phyloP scores from a whole-genome alignment of 2,797 vertebrate species.

The Bryconaethiops microstoma region DNA sequence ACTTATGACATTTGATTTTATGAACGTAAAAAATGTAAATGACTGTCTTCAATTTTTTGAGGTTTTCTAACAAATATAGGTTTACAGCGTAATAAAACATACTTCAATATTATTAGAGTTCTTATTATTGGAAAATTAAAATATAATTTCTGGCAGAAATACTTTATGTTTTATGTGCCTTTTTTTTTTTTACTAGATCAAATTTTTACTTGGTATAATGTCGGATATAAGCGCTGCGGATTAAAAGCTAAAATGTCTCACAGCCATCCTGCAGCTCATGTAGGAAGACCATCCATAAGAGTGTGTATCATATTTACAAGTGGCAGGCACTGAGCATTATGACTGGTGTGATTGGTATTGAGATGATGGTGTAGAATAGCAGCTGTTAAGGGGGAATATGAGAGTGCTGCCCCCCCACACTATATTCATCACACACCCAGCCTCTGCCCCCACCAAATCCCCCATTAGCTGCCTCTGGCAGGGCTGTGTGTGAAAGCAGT shows the following conservation, averaged over 20 bases:
- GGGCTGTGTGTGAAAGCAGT: slow-evolving; percentile 24
- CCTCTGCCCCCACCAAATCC: slow-evolving; percentile 36
- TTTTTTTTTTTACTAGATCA: background rate
- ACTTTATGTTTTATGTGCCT: no score
- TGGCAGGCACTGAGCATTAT: background rate
- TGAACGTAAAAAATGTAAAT: no score
- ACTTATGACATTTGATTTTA: no score
- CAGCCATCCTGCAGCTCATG: background rate
- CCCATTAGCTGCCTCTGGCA: slow-evolving; percentile 29
- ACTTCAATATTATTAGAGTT: no score
- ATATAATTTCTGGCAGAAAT: no score
- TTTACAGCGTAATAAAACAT: no score
- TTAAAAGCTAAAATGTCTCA: background rate
- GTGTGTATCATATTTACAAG: slow-evolving; percentile 1
- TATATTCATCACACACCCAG: slow-evolving; percentile 16
- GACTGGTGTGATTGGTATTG: slow-evolving; percentile 28
- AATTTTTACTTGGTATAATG: background rate
- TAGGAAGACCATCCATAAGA: background rate
- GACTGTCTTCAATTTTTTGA: no score
- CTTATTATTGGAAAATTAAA: no score
- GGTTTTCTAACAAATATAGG: no score
- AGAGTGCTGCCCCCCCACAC: slow-evolving; percentile 21
- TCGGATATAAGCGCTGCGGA: background rate
- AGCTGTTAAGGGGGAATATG: slow-evolving; percentile 42
- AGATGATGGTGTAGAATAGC: slow-evolving; percentile 32